phyloP scores from a whole-genome alignment of 2,113 vertebrate species.

The Ellobius talpinus region DNA sequence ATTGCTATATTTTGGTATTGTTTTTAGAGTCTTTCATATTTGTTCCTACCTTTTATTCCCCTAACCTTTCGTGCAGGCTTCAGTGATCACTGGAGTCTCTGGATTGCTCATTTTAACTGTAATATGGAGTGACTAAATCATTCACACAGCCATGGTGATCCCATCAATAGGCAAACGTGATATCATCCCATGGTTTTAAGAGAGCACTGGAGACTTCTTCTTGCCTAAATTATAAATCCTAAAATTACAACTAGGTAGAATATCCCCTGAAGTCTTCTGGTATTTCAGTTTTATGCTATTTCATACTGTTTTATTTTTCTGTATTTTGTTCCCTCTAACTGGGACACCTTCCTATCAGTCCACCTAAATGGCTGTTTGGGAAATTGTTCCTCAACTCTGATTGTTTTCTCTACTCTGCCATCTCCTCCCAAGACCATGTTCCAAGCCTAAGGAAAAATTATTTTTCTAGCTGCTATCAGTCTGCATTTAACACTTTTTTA shows the following conservation, averaged over 20 bases:
- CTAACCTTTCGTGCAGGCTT: not conserved
- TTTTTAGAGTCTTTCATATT: not conserved
- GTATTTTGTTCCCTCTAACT: not conserved
- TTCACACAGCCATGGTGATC: not conserved
- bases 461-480: not conserved
- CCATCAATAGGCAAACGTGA: not conserved
- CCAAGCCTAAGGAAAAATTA: not conserved
- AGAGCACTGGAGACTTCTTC: not conserved
- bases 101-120: not conserved
- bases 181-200: slow-evolving; percentile 10
- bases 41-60: not conserved
- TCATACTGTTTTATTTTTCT: not conserved
- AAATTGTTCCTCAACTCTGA: slow-evolving; percentile 31
- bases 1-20: not conserved
- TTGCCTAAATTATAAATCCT: not conserved
- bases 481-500: not conserved
- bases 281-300: not conserved
- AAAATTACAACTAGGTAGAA: not conserved
- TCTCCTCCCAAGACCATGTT: not conserved
- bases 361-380: not conserved
- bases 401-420: not conserved
- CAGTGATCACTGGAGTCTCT: not conserved
- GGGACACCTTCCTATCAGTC: not conserved
- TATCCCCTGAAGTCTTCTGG: not conserved
- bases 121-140: not conserved